phyloP scores from a whole-genome alignment of 2,888 invertebrate genomes.

The Physocephala rufipes region DNA sequence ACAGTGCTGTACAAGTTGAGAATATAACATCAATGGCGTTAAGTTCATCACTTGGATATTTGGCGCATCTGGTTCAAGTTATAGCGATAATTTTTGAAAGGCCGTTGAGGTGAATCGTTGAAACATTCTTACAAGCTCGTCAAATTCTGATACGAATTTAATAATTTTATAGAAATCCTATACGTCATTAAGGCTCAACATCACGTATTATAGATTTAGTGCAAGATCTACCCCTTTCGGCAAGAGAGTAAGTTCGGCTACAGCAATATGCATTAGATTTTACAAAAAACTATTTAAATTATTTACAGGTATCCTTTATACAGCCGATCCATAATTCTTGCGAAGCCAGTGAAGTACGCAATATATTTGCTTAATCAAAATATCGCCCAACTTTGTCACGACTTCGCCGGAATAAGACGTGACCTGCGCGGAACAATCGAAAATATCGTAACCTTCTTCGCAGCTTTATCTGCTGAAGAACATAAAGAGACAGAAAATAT shows the following conservation, averaged over 20 bases:
- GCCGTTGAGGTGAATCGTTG: conserved; percentile 72
- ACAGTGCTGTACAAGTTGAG: conserved; percentile 49
- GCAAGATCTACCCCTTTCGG: conserved; percentile 74
- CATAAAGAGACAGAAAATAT: conserved; percentile 41
- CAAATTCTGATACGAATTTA: neutral
- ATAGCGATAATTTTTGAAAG: conserved; percentile 84
- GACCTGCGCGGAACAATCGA: conserved; percentile 60
- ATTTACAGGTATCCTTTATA: conserved; percentile 83
- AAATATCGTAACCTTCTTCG: conserved; percentile 59
- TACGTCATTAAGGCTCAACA: conserved; percentile 82
- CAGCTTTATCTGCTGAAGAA: conserved; percentile 51
- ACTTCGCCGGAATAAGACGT: conserved; percentile 54
- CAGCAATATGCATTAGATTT: too few relatives aligned
- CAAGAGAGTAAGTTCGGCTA: conserved; percentile 70
- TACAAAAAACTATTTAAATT: neutral
- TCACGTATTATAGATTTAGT: conserved; percentile 84
- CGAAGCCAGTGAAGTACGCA: conserved; percentile 77
- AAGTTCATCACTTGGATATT: conserved; percentile 87
- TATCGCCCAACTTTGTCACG: conserved; percentile 81
- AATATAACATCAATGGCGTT: conserved; percentile 69
- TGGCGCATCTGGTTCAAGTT: conserved; percentile 83
- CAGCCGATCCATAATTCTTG: conserved; percentile 63
- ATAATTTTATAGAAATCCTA: conserved; percentile 70
- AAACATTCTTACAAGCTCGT: neutral
- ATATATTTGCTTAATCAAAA: conserved; percentile 94